Percentiles rank a stretch among this genome's conserved stretches.
phyloP scores from a whole-genome alignment of 2,797 vertebrate genomes.

The Sandelia bainsii region DNA sequence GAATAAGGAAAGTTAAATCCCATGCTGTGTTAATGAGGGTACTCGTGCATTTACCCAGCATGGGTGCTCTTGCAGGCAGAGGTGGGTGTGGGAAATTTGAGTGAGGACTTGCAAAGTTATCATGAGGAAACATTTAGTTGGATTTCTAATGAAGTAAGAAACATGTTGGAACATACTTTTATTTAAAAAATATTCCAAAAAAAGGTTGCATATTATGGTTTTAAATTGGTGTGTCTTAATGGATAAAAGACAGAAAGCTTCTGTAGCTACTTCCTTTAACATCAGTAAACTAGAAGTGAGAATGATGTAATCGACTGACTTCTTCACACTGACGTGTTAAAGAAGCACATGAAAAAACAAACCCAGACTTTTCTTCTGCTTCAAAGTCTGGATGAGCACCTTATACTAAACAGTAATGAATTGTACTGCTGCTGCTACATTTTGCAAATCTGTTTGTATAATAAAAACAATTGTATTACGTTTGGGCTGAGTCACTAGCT shows the following conservation, averaged over 20 bases:
- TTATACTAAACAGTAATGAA: no score
- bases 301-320: not conserved
- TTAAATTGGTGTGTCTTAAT: no score
- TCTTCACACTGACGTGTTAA: no score
- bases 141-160: no score
- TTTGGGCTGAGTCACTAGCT: not conserved
- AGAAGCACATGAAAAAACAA: slow-evolving; percentile 20
- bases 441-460: no score
- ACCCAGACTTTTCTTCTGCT: not conserved
- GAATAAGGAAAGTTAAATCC: slow-evolving; percentile 28
- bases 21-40: slow-evolving; percentile 71
- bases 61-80: slow-evolving; percentile 39
- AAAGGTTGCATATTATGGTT: no score
- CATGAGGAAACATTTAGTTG: slow-evolving; percentile 3
- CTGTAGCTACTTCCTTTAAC: no score
- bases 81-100: slow-evolving; percentile 58
- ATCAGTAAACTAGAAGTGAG: not conserved
- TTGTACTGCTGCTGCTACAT: no score
- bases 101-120: slow-evolving; percentile 15
- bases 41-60: slow-evolving; percentile 48
- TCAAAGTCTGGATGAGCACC: not conserved
- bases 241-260: no score
- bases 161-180: no score
- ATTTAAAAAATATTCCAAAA: no score
- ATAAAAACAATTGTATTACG: not conserved